phyloP scores from a whole-genome alignment of 2,888 invertebrate genomes.

The Drosophila lutescens region DNA sequence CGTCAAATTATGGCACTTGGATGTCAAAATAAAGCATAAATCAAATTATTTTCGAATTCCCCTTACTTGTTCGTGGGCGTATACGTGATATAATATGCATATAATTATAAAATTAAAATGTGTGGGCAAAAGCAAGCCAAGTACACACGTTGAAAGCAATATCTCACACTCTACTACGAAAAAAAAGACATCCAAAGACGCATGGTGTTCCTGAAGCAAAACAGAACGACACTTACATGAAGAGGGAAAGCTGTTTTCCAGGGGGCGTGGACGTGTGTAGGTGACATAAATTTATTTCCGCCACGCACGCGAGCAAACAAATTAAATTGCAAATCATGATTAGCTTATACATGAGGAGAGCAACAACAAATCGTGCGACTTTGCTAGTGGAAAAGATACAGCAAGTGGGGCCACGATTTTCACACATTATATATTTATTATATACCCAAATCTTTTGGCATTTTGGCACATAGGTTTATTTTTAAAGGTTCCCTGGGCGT shows the following conservation, averaged over 20 bases:
- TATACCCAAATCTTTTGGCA: too few relatives aligned
- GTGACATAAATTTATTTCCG: slow-evolving; percentile 73
- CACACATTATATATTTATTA: background rate
- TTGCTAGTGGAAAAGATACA: background rate
- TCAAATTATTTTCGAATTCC: slow-evolving; percentile 55
- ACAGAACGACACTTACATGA: slow-evolving; percentile 7
- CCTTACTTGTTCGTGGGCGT: slow-evolving; percentile 39
- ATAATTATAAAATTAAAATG: slow-evolving; percentile 71
- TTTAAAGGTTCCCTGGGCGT: too few relatives aligned
- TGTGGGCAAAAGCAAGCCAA: slow-evolving; percentile 31
- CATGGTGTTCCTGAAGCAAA: slow-evolving; percentile 32
- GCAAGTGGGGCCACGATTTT: background rate
- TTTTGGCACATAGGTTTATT: too few relatives aligned
- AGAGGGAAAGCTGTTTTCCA: slow-evolving; percentile 8
- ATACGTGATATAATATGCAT: slow-evolving; percentile 72
- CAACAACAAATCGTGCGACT: slow-evolving; percentile 8
- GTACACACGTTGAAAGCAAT: slow-evolving; percentile 33
- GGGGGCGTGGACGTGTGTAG: slow-evolving; percentile 46
- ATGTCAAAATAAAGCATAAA: slow-evolving; percentile 34
- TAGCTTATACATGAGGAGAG: slow-evolving; percentile 53
- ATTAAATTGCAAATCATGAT: slow-evolving; percentile 80
- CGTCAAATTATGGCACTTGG: slow-evolving; percentile 34
- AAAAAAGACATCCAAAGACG: background rate
- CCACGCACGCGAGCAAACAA: slow-evolving; percentile 78
- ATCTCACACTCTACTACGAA: background rate